Base-by-base conservation (phyloP, 2,113 vertebrate genomes). In the Corydoras sp. region DNA sequence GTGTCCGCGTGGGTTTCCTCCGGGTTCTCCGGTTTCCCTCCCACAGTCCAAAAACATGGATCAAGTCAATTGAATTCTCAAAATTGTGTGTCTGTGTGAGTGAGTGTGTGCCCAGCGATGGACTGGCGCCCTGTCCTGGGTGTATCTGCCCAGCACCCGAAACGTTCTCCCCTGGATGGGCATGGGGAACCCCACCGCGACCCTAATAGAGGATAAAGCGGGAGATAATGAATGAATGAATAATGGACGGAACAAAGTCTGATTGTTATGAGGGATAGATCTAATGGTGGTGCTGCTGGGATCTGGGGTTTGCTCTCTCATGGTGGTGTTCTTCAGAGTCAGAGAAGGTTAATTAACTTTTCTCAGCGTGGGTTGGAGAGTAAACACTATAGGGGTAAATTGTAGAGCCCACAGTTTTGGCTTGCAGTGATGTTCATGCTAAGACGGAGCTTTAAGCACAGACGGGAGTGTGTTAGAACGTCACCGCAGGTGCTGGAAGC, bases 401-500 rank as follows among this genome's bases (percentile, higher is more conserved):
- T n/a, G 13, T 18, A n/a, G 35, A 4, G 35, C 9, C 43, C 11
- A 15, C 5, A 54, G 29, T 43, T 70, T 30, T 65, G 62, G 59
- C 58, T 30, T n/a, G 10, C 14, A 31, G 50, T 29, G 53, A 65
- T 29, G 12, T 11, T 43, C 61, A 8, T n/a, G 14, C 30, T 13
- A 3, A 15, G 31, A 30, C 29, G 18, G 53, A 54, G n/a, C 35
- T 14, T 9, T 2, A 15, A 71, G 61, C 12, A 9, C 59, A 15
- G n/a, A 24, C 10, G 35, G 59, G 69, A 71, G n/a, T 2, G 49
- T 55, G 62, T 13, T 35, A 3, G 12, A 7, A n/a, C 30, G 12
- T n/a, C 30, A 29, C 53, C 62, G 66, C 74, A 76, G 66, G 70
- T 76, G 74, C 32, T 73, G 65, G 65, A 75, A 63, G 55, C 24